phyloP scores from a whole-genome alignment of 2,888 invertebrate genomes.

The Dolichopus griseipennis region DNA sequence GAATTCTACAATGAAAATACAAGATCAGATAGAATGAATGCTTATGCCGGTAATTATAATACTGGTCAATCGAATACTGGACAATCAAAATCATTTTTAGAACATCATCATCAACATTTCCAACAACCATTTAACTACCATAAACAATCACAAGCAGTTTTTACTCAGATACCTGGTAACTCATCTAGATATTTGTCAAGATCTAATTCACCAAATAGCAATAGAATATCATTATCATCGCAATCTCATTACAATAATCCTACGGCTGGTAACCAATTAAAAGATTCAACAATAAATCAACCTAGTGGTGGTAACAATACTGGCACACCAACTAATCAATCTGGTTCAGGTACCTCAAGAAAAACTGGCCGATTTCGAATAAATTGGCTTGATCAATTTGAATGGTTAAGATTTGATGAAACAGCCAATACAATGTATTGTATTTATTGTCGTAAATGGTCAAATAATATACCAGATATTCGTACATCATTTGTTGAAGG shows the following conservation, averaged over 20 bases:
- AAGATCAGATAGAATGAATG: conserved; percentile 15
- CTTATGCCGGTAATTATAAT: conserved; percentile 45
- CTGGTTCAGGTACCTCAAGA: conserved; percentile 28
- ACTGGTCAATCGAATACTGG: conserved; percentile 34
- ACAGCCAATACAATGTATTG: conserved; percentile 62
- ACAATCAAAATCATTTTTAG: conserved; percentile 5
- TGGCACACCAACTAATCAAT: not conserved
- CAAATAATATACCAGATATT: conserved; percentile 57
- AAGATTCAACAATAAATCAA: not conserved
- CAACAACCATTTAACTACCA: conserved; percentile 30
- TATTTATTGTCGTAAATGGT: conserved; percentile 65
- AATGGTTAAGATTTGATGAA: conserved; percentile 66
- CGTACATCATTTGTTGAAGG: conserved; percentile 73
- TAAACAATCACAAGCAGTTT: not conserved
- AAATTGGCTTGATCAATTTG: conserved; percentile 59
- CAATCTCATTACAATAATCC: not conserved
- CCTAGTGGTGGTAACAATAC: conserved; percentile 8
- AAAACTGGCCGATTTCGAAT: conserved; percentile 60
- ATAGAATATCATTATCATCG: not conserved
- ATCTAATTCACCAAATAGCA: not conserved
- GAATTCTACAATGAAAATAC: not conserved
- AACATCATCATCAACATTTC: conserved; percentile 17
- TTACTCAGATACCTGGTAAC: not conserved
- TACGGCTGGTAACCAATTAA: not conserved
- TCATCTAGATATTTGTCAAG: not conserved